Evolutionary conservation across 2,113 vertebrate genomes (phyloP).

Genomic region (Machaerirhynchus nigripectus): DNA sequence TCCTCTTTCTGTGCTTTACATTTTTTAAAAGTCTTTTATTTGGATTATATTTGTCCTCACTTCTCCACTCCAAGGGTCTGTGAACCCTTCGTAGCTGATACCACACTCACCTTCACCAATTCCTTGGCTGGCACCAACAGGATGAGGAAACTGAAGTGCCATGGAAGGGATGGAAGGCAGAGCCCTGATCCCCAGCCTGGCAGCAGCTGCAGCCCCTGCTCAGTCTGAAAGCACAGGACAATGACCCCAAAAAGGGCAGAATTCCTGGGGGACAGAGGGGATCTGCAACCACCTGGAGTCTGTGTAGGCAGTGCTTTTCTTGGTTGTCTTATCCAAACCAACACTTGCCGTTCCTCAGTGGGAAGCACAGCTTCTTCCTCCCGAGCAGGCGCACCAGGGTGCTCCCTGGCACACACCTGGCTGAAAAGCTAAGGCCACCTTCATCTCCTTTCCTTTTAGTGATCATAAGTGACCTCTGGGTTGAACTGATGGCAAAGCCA

Average conservation of each 20-base stretch:
- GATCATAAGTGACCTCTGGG: constrained; percentile 12
- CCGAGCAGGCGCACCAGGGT: neutral
- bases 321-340: neutral
- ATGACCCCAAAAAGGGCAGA: rapidly evolving
- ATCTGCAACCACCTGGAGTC: neutral
- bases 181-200: neutral
- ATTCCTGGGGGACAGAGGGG: neutral
- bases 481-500: constrained; percentile 38
- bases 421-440: constrained; percentile 59
- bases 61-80: neutral
- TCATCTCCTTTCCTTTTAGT: constrained; percentile 25
- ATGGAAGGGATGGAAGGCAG: neutral
- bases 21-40: neutral
- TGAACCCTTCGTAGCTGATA: neutral
- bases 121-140: neutral
- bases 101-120: neutral
- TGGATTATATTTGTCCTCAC: neutral
- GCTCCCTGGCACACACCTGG: constrained; percentile 36
- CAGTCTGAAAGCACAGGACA: neutral
- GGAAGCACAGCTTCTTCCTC: neutral
- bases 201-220: too few species aligned
- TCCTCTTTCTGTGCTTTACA: neutral
- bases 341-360: neutral
- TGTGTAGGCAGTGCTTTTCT: neutral
- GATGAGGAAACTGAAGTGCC: neutral